These are phyloP conservation scores for Gadopsis bispinosus DNA, from an alignment of 2,797 vertebrate genomes.

Conservation along the genomic window DNA sequence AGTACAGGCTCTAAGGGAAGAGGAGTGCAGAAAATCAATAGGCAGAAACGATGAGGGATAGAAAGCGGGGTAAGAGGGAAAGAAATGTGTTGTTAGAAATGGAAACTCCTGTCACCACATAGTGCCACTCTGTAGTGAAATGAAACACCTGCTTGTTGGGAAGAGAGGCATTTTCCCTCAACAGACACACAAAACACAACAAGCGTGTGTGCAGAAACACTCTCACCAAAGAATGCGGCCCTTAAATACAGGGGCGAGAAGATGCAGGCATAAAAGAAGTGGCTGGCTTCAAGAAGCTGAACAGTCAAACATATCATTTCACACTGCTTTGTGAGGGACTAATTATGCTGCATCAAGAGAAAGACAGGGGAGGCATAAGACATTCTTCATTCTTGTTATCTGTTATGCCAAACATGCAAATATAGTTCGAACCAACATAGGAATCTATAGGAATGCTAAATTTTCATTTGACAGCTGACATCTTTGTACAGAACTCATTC, in stretches of 20 bases:
- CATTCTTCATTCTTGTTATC: conserved; percentile 42
- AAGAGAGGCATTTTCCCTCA: conserved; percentile 34
- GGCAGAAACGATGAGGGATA: conserved; percentile 1
- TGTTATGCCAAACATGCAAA: conserved; percentile 53
- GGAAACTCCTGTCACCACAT: conserved; percentile 40
- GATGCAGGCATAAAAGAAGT: conserved; percentile 25
- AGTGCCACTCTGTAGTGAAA: conserved; percentile 48
- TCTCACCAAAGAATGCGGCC: not conserved
- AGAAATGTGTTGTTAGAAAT: conserved; percentile 21
- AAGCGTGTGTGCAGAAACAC: not conserved
- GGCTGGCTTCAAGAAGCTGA: conserved; percentile 36
- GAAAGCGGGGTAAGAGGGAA: conserved; percentile 4
- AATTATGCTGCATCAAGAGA: conserved; percentile 54
- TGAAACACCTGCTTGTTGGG: conserved; percentile 49
- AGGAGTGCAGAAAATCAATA: conserved; percentile 13
- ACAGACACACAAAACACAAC: conserved; percentile 28
- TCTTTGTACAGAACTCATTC: conserved; percentile 57
- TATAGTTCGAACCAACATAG: conserved; percentile 26
- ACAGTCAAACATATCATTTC: conserved; percentile 57
- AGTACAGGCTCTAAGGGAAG: not conserved
- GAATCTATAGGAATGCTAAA: conserved; percentile 20
- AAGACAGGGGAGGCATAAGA: not conserved
- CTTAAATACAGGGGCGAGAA: conserved; percentile 36
- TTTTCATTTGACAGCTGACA: conserved; percentile 58
- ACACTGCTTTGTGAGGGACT: conserved; percentile 28